phyloP scores from a whole-genome alignment of 2,113 vertebrate species.

The Corapipo altera region DNA sequence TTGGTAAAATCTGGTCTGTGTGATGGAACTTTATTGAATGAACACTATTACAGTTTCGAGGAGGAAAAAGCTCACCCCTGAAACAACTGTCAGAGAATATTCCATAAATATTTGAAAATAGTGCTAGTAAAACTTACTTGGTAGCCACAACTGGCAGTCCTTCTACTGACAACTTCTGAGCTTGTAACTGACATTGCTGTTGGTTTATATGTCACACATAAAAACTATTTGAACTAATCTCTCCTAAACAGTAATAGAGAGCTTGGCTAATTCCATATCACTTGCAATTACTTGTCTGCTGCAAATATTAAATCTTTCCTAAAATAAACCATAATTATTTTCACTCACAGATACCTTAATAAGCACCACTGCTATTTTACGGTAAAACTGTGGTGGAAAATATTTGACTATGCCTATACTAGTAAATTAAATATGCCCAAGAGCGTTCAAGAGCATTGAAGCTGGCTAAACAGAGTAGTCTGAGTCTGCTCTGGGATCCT shows the following conservation, averaged over 20 bases:
- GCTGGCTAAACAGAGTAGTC: neutral
- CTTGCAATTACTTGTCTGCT: neutral
- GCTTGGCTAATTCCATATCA: neutral
- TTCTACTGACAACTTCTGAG: neutral
- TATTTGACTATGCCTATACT: neutral
- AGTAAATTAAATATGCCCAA: neutral
- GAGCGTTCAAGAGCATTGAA: neutral
- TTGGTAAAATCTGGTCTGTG: neutral
- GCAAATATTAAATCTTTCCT: neutral
- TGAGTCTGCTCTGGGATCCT: accelerated
- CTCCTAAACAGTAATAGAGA: neutral
- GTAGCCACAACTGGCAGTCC: neutral
- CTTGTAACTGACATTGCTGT: neutral
- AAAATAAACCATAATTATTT: neutral
- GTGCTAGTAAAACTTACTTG: neutral
- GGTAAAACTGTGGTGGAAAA: neutral
- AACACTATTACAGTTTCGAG: neutral
- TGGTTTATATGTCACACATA: neutral
- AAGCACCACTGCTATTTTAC: neutral
- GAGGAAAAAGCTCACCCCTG: accelerated
- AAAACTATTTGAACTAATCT: neutral
- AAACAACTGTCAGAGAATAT: neutral
- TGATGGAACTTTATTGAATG: neutral
- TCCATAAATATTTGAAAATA: neutral
- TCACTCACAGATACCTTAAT: neutral